These are phyloP conservation scores for Andrena fulva DNA, from an alignment of 2,888 invertebrate genomes.

Conservation along the genomic window DNA sequence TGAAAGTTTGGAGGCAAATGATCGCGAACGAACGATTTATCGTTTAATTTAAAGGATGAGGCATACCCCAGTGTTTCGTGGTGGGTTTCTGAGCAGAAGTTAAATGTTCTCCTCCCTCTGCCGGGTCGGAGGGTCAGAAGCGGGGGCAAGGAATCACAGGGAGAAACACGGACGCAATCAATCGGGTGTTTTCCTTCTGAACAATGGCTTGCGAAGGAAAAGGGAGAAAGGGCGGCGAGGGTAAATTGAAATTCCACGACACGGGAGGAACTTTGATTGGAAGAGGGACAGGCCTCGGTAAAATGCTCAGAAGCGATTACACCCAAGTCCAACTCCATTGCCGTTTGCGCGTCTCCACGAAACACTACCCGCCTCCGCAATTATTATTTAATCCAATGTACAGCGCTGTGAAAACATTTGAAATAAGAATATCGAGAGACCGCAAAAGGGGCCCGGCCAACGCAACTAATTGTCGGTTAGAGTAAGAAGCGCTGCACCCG, in stretches of 20 bases:
- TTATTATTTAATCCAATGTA: background rate
- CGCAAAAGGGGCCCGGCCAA: background rate
- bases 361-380: background rate
- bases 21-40: background rate
- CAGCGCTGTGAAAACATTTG: background rate
- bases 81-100: slow-evolving; percentile 28
- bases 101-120: slow-evolving; percentile 16
- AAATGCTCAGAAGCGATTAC: background rate
- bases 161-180: slow-evolving; percentile 46
- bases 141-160: slow-evolving; percentile 47
- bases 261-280: slow-evolving; percentile 65
- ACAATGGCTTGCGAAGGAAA: slow-evolving; percentile 35
- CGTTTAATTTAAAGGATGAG: background rate
- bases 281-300: slow-evolving; percentile 30
- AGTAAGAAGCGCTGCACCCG: slow-evolving; percentile 8
- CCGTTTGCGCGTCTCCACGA: background rate
- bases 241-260: slow-evolving; percentile 67
- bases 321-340: background rate
- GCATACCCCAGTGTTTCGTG: background rate
- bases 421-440: background rate
- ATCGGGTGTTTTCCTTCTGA: slow-evolving; percentile 60
- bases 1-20: too few relatives aligned
- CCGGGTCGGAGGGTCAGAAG: slow-evolving; percentile 16
- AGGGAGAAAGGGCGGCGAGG: slow-evolving; percentile 39
- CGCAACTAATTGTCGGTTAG: slow-evolving; percentile 31